These are phyloP conservation scores for Malthinus seriepunctatus DNA, from an alignment of 2,888 invertebrate genomes.

Conservation along the genomic window DNA sequence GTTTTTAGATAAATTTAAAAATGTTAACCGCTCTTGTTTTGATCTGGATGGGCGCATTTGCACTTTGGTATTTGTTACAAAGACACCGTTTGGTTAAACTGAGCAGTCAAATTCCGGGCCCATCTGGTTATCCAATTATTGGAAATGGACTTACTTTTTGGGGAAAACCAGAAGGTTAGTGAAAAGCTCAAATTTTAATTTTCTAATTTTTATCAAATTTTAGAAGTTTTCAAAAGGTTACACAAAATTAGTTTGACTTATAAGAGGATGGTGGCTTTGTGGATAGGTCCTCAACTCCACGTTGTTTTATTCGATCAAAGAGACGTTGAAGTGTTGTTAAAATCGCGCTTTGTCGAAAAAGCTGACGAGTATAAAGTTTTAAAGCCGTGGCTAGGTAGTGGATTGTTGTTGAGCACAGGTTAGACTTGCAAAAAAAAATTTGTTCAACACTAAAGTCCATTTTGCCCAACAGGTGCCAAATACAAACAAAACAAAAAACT, in stretches of 20 bases:
- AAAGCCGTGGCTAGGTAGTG: constrained; percentile 37
- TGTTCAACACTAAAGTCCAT: background rate
- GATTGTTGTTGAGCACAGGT: constrained; percentile 36
- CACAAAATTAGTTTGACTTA: constrained; percentile 20
- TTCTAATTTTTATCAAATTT: too few relatives aligned
- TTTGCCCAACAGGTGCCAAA: constrained; percentile 28
- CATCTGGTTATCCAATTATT: constrained; percentile 30
- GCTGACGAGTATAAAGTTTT: constrained; percentile 36
- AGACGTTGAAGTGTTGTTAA: constrained; percentile 35
- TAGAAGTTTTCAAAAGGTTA: constrained; percentile 19
- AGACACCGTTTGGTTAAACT: constrained; percentile 20
- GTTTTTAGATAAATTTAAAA: constrained; percentile 11
- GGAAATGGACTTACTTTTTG: constrained; percentile 32
- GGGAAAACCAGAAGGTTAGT: constrained; percentile 34
- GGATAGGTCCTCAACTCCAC: constrained; percentile 37
- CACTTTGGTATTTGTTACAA: constrained; percentile 22
- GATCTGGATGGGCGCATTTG: constrained; percentile 18
- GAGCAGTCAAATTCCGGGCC: constrained; percentile 31
- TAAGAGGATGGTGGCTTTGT: constrained; percentile 31
- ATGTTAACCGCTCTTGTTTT: constrained; percentile 18
- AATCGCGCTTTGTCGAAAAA: constrained; percentile 31
- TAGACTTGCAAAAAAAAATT: background rate
- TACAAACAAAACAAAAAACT: constrained; percentile 37
- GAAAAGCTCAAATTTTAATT: background rate
- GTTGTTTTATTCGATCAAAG: constrained; percentile 34